Evolutionary conservation across 2,888 invertebrate genomes (phyloP), one percentile per base, ranked within the genome.

Genomic region (Chesias legatella): DNA sequence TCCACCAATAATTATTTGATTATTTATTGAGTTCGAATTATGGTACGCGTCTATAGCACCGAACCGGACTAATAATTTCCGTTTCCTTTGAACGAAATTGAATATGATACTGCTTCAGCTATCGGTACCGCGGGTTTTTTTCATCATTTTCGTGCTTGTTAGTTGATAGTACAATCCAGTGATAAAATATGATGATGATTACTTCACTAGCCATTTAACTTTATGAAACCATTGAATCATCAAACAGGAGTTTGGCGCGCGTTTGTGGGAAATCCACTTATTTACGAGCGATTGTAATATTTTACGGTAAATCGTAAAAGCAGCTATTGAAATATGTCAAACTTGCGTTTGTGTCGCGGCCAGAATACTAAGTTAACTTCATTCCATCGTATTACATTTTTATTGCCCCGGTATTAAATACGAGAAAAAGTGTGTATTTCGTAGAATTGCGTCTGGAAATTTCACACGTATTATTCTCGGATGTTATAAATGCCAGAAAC

Each of bases 251-350:
- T 30, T 26, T 57, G 52, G 58, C 50, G 60, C 64, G 66, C 59
- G 13, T 66, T 69, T 55, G 60, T 60, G 59, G 53, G 67, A 66
- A 65, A 65, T 75, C 75, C 65, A 67, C 62, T 60, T 54, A 62
- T 79, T 77, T 77, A 79, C 67, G 75, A 70, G 49, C 52, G 59
- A 64, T 67, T 71, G 70, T 75, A 73, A 73, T 77, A 70, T 79
- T 81, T 79, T 78, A 79, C 68, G 71, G 56, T 57, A 53, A 58
- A 67, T 66, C 73, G 66, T 79, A 79, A 81, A 80, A 67, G 13
- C 62, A 61, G 58, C 65, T 68, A 69, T 68, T 73, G 65, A 71
- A 72, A 73, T 77, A 73, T 69, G 67, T 66, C 65, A 60, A 64
- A 66, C 59, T 66, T 60, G 57, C 74, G 75, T 73, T 73, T 66